Evolutionary conservation across 2,888 invertebrate species (phyloP).

Genomic region (Pimpla rufipes): DNA sequence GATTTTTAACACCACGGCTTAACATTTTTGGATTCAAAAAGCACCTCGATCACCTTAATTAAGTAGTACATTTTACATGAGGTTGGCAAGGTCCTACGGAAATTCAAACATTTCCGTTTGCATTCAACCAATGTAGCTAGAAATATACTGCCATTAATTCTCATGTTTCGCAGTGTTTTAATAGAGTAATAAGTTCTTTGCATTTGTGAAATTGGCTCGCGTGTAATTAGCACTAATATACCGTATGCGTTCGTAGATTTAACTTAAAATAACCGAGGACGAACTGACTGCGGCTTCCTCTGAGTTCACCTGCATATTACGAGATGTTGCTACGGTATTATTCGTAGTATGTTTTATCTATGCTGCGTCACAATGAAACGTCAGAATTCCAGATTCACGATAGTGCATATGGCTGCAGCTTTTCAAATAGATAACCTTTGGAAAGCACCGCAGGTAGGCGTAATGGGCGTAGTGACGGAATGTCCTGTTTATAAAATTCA

Average conservation of each 20-base stretch:
- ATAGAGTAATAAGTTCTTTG: conserved; percentile 18
- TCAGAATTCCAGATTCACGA: not conserved
- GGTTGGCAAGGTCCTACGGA: not conserved
- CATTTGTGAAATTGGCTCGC: conserved; percentile 13
- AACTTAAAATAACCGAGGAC: conserved; percentile 3
- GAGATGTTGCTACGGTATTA: not conserved
- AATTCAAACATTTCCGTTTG: conserved; percentile 26
- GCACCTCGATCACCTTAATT: not conserved
- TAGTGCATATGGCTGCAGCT: not conserved
- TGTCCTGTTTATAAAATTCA: not conserved
- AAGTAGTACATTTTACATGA: conserved; percentile 5
- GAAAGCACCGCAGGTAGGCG: not conserved
- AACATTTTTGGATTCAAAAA: no score
- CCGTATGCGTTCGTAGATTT: not conserved
- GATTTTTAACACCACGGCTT: no score
- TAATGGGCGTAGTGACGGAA: not conserved
- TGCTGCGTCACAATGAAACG: not conserved
- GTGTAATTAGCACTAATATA: conserved; percentile 41
- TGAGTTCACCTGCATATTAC: not conserved
- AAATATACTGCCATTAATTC: conserved; percentile 35
- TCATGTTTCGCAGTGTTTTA: conserved; percentile 21
- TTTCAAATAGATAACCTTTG: not conserved
- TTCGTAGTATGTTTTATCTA: not conserved
- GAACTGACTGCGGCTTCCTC: not conserved
- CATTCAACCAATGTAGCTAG: not conserved